phyloP scores from a whole-genome alignment of 2,797 vertebrate genomes.

The Mus caroli region DNA sequence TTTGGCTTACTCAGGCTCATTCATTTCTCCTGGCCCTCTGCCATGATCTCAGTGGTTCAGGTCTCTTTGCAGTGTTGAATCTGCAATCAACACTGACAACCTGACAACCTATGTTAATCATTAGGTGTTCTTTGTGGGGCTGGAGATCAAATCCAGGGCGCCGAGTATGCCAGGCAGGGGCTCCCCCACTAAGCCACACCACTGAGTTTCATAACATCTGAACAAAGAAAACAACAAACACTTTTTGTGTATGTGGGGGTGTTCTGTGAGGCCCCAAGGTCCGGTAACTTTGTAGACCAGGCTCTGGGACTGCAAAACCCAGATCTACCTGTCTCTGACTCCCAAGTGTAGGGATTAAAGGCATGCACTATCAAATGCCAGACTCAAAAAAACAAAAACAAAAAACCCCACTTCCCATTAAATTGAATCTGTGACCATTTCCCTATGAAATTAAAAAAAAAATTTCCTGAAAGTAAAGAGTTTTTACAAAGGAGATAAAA shows the following conservation, averaged over 20 bases:
- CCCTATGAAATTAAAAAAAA: neutral
- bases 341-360: neutral
- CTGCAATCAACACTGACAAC: neutral
- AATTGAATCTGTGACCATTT: slow-evolving; percentile 62
- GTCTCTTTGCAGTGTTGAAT: neutral
- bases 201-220: slow-evolving; percentile 6
- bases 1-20: neutral
- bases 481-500: slow-evolving; percentile 13
- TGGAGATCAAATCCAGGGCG: neutral
- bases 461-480: slow-evolving; percentile 23
- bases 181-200: neutral
- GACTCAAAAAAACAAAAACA: neutral
- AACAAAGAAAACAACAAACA: neutral
- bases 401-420: neutral
- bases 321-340: neutral
- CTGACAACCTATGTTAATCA: neutral
- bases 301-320: neutral
- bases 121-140: neutral
- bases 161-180: no score
- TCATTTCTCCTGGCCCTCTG: neutral
- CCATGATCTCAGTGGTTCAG: neutral
- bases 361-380: neutral
- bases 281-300: neutral
- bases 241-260: neutral
- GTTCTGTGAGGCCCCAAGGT: neutral